These are phyloP conservation scores for Apis cerana DNA, from an alignment of 1,140 invertebrate species.

Conservation along the genomic window DNA sequence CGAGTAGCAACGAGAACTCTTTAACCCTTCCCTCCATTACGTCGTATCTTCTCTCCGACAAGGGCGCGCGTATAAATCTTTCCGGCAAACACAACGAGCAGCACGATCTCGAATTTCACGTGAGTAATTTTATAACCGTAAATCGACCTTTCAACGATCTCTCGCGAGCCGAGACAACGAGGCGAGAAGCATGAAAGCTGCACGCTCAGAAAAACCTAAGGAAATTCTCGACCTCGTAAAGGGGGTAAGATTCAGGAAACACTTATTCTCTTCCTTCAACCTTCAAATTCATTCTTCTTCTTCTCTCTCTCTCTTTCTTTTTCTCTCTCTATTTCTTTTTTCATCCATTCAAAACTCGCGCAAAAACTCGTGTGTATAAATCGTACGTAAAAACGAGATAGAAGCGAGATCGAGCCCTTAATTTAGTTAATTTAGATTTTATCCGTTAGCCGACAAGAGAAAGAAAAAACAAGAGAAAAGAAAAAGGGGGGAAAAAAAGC, in stretches of 20 bases:
- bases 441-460: conserved; percentile 76
- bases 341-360: not conserved
- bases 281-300: not conserved
- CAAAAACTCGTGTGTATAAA: conserved; percentile 74
- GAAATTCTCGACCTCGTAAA: not conserved
- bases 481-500: conserved; percentile 55
- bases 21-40: not conserved
- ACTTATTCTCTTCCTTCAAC: not conserved
- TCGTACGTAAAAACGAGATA: conserved; percentile 73
- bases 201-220: conserved; percentile 23
- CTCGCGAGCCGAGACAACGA: conserved; percentile 24
- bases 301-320: not conserved
- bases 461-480: not conserved
- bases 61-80: conserved; percentile 65
- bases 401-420: conserved; percentile 75
- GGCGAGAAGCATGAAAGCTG: conserved; percentile 49
- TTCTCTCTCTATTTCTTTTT: not conserved
- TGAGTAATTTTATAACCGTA: conserved; percentile 79
- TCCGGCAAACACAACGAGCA: conserved; percentile 57
- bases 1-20: conserved; percentile 25
- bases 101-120: conserved; percentile 72
- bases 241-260: not conserved
- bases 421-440: conserved; percentile 83
- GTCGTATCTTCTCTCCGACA: not conserved
- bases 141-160: conserved; percentile 79